Base-by-base conservation (phyloP, 2,113 vertebrate genomes). In the Corvus cornix region DNA sequence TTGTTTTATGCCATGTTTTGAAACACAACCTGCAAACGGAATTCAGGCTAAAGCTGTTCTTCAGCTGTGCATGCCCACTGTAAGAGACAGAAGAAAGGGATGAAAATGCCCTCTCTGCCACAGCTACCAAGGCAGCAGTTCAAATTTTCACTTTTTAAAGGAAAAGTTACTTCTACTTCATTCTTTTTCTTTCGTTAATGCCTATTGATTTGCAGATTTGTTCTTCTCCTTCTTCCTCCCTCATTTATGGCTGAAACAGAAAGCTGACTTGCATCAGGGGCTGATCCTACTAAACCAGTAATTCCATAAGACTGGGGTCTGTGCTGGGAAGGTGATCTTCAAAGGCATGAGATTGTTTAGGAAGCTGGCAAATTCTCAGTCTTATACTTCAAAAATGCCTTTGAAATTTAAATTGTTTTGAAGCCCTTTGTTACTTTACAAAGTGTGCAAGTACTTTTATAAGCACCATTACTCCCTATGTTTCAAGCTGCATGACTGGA, bases 21-120 rank as follows among this genome's bases (percentile, higher is more conserved):
- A 52, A 87, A 64, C 1, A 16, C n/a, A 27, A 1, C 0, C 0
- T 59, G 82, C 51, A 67, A 56, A 72, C 0, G 0, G 58, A 77
- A n/a, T 41, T 87, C 6, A 48, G 64, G 70, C 56, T 52, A 28
- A 74, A 78, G 67, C 48, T 58, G 1, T 35, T 84, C 37, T 39
- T 44, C 14, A 75, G n/a, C 35, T 58, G 31, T 19, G 37, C 33
- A 11, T 16, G 28, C 55, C 23, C 51, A 11, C 16, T 33, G 0
- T 27, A 24, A n/a, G 1, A 56, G 51, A 28, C 9, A 46, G 12
- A 30, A 49, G 68, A 22, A 39, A 53, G 46, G 0, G 1, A 11
- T 2, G 2, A 35, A 51, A 35, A 28, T 33, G 37, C 33, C 44
- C 19, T 43, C 39, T 52, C 53, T 83, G 49, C 62, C 28, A 53